These are phyloP conservation scores for Neotragus moschatus DNA, from an alignment of 2,113 vertebrate species.

Conservation along the genomic window DNA sequence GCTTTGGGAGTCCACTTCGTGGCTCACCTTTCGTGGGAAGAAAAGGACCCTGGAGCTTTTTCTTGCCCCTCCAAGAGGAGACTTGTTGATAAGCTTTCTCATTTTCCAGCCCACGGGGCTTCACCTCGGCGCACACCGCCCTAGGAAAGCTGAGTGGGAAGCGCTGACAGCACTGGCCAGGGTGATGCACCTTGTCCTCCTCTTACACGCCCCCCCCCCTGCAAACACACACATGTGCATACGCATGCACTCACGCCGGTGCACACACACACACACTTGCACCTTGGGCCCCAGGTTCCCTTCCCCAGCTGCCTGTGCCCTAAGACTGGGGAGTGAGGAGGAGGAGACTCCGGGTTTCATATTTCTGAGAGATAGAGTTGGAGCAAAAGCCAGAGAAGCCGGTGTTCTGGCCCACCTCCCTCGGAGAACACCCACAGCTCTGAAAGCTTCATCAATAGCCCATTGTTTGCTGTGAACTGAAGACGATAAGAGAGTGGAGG, in stretches of 20 bases:
- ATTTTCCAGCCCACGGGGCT: background rate
- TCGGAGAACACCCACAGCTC: conserved; percentile 55
- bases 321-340: background rate
- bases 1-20: background rate
- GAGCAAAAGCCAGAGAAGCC: background rate
- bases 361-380: background rate
- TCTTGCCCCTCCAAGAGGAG: background rate
- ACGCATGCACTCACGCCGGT: background rate
- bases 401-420: background rate
- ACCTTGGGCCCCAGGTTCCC: background rate
- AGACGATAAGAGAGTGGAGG: conserved; percentile 54
- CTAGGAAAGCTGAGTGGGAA: background rate
- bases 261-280: background rate
- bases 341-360: background rate
- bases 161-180: background rate
- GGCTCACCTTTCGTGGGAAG: background rate
- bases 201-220: background rate
- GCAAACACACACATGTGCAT: background rate
- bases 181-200: background rate
- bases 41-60: background rate
- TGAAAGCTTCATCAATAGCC: conserved; percentile 46
- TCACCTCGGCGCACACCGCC: rapidly evolving
- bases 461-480: conserved; percentile 57
- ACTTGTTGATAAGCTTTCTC: background rate
- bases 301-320: background rate